Conservation (phyloP, 2,113 vertebrate genomes). For the Grammomys dolichurus region DNA sequence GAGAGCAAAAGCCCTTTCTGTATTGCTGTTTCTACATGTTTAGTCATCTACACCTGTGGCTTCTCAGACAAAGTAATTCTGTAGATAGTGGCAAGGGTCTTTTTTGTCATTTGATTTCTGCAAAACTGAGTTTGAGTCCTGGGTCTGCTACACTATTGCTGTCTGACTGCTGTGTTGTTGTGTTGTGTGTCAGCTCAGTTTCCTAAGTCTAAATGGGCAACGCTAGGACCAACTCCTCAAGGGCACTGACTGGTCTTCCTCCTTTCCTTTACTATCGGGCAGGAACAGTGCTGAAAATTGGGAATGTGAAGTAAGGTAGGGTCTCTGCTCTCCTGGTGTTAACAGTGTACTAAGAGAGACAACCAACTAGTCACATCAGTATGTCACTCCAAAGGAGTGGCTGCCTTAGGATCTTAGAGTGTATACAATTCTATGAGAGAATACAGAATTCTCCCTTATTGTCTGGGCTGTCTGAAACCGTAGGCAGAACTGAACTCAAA, state of each 20-base stretch:
- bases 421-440: background rate
- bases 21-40: constrained; percentile 25
- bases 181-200: background rate
- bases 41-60: background rate
- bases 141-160: background rate
- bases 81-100: background rate
- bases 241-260: background rate
- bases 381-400: background rate
- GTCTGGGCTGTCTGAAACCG: background rate
- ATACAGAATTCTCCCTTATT: background rate
- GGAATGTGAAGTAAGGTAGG: background rate
- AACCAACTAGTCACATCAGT: background rate
- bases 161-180: background rate
- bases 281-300: background rate
- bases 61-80: constrained; percentile 43
- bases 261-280: background rate
- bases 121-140: constrained; percentile 27
- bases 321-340: background rate
- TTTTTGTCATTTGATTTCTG: constrained; percentile 12
- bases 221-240: background rate
- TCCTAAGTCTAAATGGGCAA: constrained; percentile 17
- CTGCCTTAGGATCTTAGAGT: background rate
- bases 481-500: background rate
- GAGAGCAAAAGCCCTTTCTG: constrained; percentile 41
- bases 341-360: background rate